These are phyloP conservation scores for Florisuga fusca DNA, from an alignment of 2,797 vertebrate genomes.

Conservation along the genomic window DNA sequence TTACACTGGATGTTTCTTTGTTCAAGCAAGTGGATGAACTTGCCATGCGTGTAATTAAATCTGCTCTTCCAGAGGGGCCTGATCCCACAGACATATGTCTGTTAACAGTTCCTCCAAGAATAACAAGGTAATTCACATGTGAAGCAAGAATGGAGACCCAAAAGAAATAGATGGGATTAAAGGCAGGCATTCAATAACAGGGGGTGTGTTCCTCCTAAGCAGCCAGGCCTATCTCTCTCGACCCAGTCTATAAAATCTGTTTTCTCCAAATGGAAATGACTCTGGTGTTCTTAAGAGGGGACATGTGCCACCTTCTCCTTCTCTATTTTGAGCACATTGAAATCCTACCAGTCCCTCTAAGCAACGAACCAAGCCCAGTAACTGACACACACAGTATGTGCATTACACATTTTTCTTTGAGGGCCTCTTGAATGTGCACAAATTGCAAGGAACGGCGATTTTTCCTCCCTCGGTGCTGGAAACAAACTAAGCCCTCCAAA, in stretches of 20 bases:
- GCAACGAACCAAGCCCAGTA: background rate
- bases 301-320: background rate
- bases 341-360: background rate
- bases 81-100: background rate
- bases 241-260: background rate
- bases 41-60: slow-evolving; percentile 12
- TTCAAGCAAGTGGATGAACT: background rate
- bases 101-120: background rate
- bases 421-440: background rate
- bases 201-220: background rate
- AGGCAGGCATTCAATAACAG: background rate
- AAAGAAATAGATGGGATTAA: background rate
- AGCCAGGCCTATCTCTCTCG: background rate
- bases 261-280: background rate
- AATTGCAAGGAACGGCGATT: rapidly evolving
- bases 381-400: background rate
- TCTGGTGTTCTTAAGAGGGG: background rate
- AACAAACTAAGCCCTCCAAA: background rate
- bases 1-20: background rate
- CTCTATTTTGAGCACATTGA: background rate
- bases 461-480: background rate
- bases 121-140: rapidly evolving
- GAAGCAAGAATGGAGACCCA: background rate
- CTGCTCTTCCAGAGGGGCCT: background rate
- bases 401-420: background rate